A percentile compares a stretch with the other conserved stretches of the same genome.
These are phyloP conservation scores for Oophaga sylvatica DNA, from an alignment of 2,797 vertebrate species.

Conservation along the genomic window DNA sequence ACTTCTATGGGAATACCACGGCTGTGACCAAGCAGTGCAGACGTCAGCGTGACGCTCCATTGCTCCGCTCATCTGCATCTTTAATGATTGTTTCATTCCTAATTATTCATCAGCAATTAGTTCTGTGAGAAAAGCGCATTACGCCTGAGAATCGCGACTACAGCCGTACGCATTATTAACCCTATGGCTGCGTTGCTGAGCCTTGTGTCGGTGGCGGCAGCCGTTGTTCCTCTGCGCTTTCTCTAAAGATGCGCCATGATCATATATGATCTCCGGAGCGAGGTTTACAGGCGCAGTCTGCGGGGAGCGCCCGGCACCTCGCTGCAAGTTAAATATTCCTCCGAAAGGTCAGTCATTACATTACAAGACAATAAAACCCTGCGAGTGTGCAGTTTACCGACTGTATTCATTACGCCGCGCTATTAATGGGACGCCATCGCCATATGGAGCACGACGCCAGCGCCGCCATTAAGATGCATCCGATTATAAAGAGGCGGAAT, in stretches of 20 bases:
- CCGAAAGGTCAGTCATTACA: slow-evolving; percentile 60
- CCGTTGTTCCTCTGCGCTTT: slow-evolving; percentile 4
- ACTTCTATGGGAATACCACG: neutral
- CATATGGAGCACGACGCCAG: slow-evolving; percentile 51
- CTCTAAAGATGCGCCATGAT: slow-evolving; percentile 10
- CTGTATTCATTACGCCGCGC: slow-evolving; percentile 57
- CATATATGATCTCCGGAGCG: slow-evolving; percentile 10
- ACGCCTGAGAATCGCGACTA: neutral
- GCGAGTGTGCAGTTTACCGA: slow-evolving; percentile 58
- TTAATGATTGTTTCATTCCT: neutral
- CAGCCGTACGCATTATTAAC: neutral
- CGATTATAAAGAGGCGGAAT: slow-evolving; percentile 42
- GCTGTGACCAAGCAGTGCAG: neutral
- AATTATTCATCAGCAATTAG: slow-evolving; percentile 37
- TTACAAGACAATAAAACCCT: slow-evolving; percentile 59
- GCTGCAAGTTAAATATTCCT: slow-evolving; percentile 57
- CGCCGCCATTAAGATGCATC: slow-evolving; percentile 43
- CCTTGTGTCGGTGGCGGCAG: neutral
- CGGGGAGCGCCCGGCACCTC: slow-evolving; percentile 32
- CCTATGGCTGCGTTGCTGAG: neutral
- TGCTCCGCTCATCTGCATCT: neutral
- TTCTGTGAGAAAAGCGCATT: slow-evolving; percentile 8
- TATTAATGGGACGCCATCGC: slow-evolving; percentile 56
- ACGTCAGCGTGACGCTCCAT: neutral
- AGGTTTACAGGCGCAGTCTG: slow-evolving; percentile 25